Conservation (phyloP, 2,888 invertebrate species). For the Athalia cordata region DNA sequence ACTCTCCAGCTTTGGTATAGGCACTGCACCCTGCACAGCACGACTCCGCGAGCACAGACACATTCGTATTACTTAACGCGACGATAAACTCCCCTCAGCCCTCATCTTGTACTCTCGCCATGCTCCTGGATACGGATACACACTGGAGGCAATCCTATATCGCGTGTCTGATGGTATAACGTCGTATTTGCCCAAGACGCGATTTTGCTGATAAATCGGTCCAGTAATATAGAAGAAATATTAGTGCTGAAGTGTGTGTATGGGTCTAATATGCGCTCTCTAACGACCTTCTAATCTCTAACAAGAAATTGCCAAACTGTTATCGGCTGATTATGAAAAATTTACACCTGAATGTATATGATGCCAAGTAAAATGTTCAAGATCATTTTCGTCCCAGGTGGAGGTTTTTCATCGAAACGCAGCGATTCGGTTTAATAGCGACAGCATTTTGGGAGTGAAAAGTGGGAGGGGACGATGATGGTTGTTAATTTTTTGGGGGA, state of each 20-base stretch:
- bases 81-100: conserved; percentile 74
- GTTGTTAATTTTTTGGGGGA: neutral
- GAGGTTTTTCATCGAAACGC: neutral
- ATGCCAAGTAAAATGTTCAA: too few relatives aligned
- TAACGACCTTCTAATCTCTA: too few relatives aligned
- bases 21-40: conserved; percentile 58
- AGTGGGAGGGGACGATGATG: conserved; percentile 4
- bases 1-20: conserved; percentile 51
- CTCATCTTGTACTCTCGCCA: conserved; percentile 60
- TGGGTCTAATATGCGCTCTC: too few relatives aligned
- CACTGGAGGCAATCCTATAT: conserved; percentile 34
- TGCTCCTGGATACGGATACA: conserved; percentile 52
- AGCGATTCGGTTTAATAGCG: conserved; percentile 20
- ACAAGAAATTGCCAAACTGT: too few relatives aligned
- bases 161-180: neutral
- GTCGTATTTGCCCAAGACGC: too few relatives aligned
- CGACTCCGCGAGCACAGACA: conserved; percentile 65
- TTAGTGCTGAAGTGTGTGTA: too few relatives aligned
- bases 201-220: too few relatives aligned
- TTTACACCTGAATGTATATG: too few relatives aligned
- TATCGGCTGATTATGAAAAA: too few relatives aligned
- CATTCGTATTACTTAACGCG: conserved; percentile 77
- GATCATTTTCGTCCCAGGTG: neutral
- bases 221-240: too few relatives aligned
- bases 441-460: neutral